Conservation (phyloP, 2,113 vertebrate species). For the Aphyosemion australe region DNA sequence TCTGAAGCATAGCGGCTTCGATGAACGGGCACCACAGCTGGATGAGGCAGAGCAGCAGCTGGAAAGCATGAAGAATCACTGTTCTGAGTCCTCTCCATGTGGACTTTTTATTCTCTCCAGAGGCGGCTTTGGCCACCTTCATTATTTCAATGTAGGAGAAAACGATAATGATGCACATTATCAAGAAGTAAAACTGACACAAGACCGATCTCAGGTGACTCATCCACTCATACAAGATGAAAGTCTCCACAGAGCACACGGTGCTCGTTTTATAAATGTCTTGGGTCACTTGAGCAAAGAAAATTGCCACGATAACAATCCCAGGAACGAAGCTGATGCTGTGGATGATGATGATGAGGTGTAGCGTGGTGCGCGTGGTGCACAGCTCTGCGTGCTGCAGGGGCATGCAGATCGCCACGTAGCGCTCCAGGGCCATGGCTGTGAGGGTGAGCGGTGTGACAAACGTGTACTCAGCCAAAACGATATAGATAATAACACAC, state of each 20-base stretch:
- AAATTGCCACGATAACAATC: slow-evolving; percentile 7
- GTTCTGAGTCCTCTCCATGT: slow-evolving; percentile 49
- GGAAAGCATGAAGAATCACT: slow-evolving; percentile 54
- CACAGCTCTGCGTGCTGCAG: slow-evolving; percentile 57
- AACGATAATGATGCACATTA: slow-evolving; percentile 40
- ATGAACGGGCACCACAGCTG: slow-evolving; percentile 53
- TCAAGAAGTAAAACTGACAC: slow-evolving; percentile 35
- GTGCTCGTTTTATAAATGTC: neutral
- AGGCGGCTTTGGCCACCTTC: slow-evolving; percentile 48
- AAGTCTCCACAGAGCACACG: slow-evolving; percentile 8
- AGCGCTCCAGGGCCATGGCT: slow-evolving; percentile 65
- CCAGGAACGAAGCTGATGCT: slow-evolving; percentile 31
- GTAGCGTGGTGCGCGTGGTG: slow-evolving; percentile 10
- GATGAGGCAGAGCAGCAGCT: slow-evolving; percentile 54
- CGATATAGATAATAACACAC: slow-evolving; percentile 22
- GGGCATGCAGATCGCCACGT: slow-evolving; percentile 66
- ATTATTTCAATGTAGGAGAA: slow-evolving; percentile 61
- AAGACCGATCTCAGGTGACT: slow-evolving; percentile 12
- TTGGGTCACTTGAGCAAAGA: neutral
- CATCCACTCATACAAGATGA: slow-evolving; percentile 52
- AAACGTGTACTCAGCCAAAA: slow-evolving; percentile 1
- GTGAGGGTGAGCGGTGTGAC: slow-evolving; percentile 56
- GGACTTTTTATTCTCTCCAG: slow-evolving; percentile 39
- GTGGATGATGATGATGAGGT: slow-evolving; percentile 51
- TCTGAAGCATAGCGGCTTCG: slow-evolving; percentile 33